These are phyloP conservation scores for Rhyacophila brunnea DNA, from an alignment of 1,140 invertebrate genomes.

Conservation along the genomic window DNA sequence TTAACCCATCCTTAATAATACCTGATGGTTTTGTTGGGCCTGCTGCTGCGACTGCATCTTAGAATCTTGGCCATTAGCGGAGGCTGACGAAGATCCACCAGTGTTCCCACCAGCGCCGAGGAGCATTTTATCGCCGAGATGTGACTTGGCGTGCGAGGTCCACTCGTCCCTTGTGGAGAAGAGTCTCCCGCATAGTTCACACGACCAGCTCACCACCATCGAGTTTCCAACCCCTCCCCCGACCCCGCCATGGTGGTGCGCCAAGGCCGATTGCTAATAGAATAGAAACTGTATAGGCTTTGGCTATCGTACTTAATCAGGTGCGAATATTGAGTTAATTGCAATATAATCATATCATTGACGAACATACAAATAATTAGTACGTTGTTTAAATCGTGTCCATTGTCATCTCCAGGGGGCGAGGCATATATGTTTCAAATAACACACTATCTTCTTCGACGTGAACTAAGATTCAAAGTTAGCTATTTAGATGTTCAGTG, in stretches of 20 bases:
- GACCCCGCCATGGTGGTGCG: slow-evolving; percentile 28
- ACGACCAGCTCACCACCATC: slow-evolving; percentile 63
- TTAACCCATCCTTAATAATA: too few relatives aligned
- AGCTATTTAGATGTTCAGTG: too few relatives aligned
- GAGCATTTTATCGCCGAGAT: slow-evolving; percentile 57
- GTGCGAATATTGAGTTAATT: too few relatives aligned
- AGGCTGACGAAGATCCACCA: slow-evolving; percentile 37
- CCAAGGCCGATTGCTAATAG: slow-evolving; percentile 33
- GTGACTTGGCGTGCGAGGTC: slow-evolving; percentile 70
- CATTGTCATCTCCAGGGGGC: too few relatives aligned
- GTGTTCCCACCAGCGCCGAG: slow-evolving; percentile 30
- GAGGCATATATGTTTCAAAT: too few relatives aligned
- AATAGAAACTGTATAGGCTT: slow-evolving; percentile 35
- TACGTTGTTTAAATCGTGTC: too few relatives aligned
- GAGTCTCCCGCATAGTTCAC: slow-evolving; percentile 69
- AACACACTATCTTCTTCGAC: too few relatives aligned
- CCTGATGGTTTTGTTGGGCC: slow-evolving; percentile 41
- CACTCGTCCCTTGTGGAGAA: slow-evolving; percentile 71
- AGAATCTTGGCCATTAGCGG: slow-evolving; percentile 42
- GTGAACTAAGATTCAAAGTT: too few relatives aligned
- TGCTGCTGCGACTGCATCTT: slow-evolving; percentile 53
- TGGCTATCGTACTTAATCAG: slow-evolving; percentile 24
- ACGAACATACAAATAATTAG: too few relatives aligned
- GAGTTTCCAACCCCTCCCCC: slow-evolving; percentile 11
- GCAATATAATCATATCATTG: too few relatives aligned